These are phyloP conservation scores for Macrostomum lignano DNA, from an alignment of 1,140 invertebrate species.

Conservation along the genomic window DNA sequence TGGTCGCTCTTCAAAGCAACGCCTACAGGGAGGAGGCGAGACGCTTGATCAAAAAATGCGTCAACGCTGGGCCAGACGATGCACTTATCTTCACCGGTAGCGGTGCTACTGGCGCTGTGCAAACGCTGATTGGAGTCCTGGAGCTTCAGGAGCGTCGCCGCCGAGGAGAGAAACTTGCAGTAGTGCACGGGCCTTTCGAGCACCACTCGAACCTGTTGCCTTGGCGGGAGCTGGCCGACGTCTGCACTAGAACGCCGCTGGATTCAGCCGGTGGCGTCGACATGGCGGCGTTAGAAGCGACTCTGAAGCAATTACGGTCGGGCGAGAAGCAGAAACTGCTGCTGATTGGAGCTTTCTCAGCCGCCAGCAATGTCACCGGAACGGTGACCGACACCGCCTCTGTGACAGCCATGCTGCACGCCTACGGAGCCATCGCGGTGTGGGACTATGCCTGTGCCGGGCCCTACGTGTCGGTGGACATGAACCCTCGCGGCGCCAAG, in stretches of 20 bases:
- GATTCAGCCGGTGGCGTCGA: conserved; percentile 48
- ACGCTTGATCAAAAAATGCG: conserved; percentile 7
- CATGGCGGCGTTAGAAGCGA: conserved; percentile 41
- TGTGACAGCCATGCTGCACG: conserved; percentile 48
- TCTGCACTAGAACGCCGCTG: conserved; percentile 46
- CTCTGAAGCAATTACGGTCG: conserved; percentile 30
- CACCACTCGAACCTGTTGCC: conserved; percentile 52
- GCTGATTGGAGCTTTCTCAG: conserved; percentile 55
- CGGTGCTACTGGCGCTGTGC: conserved; percentile 9
- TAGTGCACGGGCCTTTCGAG: conserved; percentile 52
- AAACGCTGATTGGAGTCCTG: conserved; percentile 8
- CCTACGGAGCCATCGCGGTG: conserved; percentile 48
- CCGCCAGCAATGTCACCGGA: conserved; percentile 63
- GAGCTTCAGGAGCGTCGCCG: conserved; percentile 4
- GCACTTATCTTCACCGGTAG: conserved; percentile 8
- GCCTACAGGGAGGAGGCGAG: conserved; percentile 42
- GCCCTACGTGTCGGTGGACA: conserved; percentile 47
- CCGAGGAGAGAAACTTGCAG: conserved; percentile 3
- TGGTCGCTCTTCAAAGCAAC: conserved; percentile 56
- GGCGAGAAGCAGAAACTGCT: conserved; percentile 22
- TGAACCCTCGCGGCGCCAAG: conserved; percentile 46
- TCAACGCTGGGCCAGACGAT: conserved; percentile 10
- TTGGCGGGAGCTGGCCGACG: conserved; percentile 47
- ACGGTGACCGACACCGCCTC: conserved; percentile 49
- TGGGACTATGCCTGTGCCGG: conserved; percentile 64